These are phyloP conservation scores for Enteromius afrohamiltoni DNA, from an alignment of 2,797 vertebrate species.

Conservation along the genomic window DNA sequence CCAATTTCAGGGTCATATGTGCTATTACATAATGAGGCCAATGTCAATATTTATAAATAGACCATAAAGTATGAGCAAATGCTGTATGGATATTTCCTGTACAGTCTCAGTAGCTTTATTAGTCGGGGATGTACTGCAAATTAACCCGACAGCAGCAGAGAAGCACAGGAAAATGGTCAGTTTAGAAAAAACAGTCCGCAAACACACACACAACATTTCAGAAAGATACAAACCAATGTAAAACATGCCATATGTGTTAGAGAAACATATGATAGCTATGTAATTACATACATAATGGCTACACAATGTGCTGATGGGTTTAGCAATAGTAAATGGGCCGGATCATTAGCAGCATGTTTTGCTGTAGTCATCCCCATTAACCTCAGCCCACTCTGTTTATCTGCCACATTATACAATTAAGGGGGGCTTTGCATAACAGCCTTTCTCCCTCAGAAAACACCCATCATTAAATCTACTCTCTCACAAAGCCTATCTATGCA, in stretches of 20 bases:
- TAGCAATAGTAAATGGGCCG: slow-evolving; percentile 36
- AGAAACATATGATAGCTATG: slow-evolving; percentile 23
- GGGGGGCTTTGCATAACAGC: slow-evolving; percentile 42
- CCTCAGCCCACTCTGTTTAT: slow-evolving; percentile 42
- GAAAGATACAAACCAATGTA: neutral
- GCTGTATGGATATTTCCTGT: slow-evolving; percentile 22
- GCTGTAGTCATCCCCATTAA: slow-evolving; percentile 50
- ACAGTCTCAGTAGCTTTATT: slow-evolving; percentile 16
- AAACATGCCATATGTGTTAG: slow-evolving; percentile 13
- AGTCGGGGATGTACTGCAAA: neutral
- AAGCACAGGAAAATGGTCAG: neutral
- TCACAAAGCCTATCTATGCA: slow-evolving; percentile 3
- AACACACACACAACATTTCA: slow-evolving; percentile 9
- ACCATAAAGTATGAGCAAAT: neutral
- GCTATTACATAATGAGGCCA: neutral
- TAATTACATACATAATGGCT: slow-evolving; percentile 40
- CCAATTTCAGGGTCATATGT: neutral
- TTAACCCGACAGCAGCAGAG: slow-evolving; percentile 23
- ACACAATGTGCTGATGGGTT: slow-evolving; percentile 10
- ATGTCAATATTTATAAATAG: neutral
- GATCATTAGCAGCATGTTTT: slow-evolving; percentile 46
- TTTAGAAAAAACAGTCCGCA: neutral
- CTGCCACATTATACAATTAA: slow-evolving; percentile 53
- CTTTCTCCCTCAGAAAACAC: slow-evolving; percentile 42
- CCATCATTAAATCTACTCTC: slow-evolving; percentile 40